Evolutionary conservation across 2,888 invertebrate genomes (phyloP), one percentile per base, ranked within the genome.

Genomic region (Slavum lentiscoides): DNA sequence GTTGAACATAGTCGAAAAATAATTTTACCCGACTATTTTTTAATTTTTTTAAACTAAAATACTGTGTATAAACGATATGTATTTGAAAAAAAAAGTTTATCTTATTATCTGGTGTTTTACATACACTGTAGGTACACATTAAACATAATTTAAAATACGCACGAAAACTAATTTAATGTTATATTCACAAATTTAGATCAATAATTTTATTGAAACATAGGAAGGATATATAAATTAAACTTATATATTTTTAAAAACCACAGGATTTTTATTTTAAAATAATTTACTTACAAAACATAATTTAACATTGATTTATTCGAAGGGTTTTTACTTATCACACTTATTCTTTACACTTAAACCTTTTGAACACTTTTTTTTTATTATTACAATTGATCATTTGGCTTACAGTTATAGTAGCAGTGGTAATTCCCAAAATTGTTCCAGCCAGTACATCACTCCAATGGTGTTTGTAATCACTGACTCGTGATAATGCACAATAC

Each of bases 401-500:
- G 72, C 83, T 77, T 62, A 82, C 82, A 76, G 82, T 83, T 73
- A 94, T 86, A 74, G 92, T 84, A 82, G 94, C 93, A 75, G 89
- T 89, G 37, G 90, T 85, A n/a, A 90, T 86, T 15, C 94, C 94
- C 83, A 94, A 90, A 55, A 88, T 84, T 83, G 91, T 89, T 0
- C 98, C 98, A 74, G 92, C 92, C 53, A 98, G 88, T 3, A 98
- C 98, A 87, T 98, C 98, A 85, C 95, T 96, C 95, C 97, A 97
- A 86, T 98, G 98, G 87, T 98, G 98, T 86, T 98, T 98, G 89
- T 98, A 96, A 88, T 98, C 95, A 0, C 95, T 95, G 59, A 98
- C 91, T 58, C 98, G 90, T 1, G 95, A 93, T 88, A 97, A 90
- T n/a, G 93, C 92, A 15, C 95, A 95, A 87, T 91, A 94, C 91